Conservation (phyloP, 1,140 invertebrate genomes). For the Maconellicoccus hirsutus region DNA sequence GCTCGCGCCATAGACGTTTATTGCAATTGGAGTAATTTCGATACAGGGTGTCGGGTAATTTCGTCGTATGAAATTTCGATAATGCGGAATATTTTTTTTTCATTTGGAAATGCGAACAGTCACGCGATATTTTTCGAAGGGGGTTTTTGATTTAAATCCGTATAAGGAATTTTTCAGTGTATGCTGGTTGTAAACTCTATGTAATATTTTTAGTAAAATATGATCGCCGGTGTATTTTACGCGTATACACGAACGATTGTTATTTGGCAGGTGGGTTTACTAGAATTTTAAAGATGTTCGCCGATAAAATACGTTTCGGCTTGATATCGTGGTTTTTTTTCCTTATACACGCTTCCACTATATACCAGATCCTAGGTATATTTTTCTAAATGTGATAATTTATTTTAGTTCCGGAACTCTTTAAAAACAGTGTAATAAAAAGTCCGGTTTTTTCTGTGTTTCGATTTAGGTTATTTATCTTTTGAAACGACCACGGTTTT, state of each 20-base stretch:
- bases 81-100: too few species aligned
- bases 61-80: too few species aligned
- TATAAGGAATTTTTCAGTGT: neutral
- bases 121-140: too few species aligned
- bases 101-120: neutral
- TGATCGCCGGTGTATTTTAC: neutral
- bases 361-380: too few species aligned
- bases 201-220: neutral
- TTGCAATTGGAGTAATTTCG: too few species aligned
- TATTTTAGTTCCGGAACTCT: neutral
- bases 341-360: too few species aligned
- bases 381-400: conserved; percentile 4
- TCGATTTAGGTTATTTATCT: neutral
- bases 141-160: neutral
- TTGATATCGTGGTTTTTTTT: neutral
- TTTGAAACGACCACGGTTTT: neutral
- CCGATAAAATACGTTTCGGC: neutral
- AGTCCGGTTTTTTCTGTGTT: neutral
- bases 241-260: neutral
- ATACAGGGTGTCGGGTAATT: too few species aligned
- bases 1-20: neutral
- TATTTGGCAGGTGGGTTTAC: neutral
- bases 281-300: neutral
- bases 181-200: too few species aligned
- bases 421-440: neutral